Base-by-base conservation (phyloP, 2,113 vertebrate species). In the Elephas maximus region DNA sequence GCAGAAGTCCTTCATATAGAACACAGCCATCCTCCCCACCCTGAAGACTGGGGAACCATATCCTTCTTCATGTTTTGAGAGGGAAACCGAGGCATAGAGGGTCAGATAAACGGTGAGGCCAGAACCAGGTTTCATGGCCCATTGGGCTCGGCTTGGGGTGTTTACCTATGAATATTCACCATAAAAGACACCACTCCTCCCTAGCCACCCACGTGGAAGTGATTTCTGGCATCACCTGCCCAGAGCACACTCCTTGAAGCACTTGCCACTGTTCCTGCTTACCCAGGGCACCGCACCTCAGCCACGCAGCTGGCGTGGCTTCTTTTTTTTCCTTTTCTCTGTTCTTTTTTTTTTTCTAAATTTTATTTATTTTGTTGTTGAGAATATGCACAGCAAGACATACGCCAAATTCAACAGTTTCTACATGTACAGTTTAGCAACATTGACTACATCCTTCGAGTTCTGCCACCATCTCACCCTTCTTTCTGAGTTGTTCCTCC, bases 201-300 rank as follows among this genome's bases (percentile, higher is more conserved):
- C 33, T 21, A 44, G 53, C 41, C 69, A 8, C 1, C 1, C 2
- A 1, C 5, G 30, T 28, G 4, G 15, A 45, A 20, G 51, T n/a
- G 71, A 3, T 73, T 3, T 37, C 41, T 48, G n/a, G 67, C 0
- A 14, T 41, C 53, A 7, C 11, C 28, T 0, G 3, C 74, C 37
- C 81, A 8, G 2, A 23, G 14, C n/a, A 45, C 1, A 0, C 20
- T 20, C 4, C 1, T 0, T 6, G 10, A 1, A 0, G 4, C 0
- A 1, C 8, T 26, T 33, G n/a, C 45, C 30, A 57, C 60, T 41
- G 0, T 1, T 21, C 30, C 69, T 37, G 79, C 80, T 28, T 3
- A 0, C 74, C 14, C 0, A 23, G 60, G 5, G 44, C 30, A 51
- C 21, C 2, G 89, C 6, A 0, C 45, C 48, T 9, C 65, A 0